Base-by-base conservation (phyloP, 2,888 invertebrate species). In the Xylophagus ater region DNA sequence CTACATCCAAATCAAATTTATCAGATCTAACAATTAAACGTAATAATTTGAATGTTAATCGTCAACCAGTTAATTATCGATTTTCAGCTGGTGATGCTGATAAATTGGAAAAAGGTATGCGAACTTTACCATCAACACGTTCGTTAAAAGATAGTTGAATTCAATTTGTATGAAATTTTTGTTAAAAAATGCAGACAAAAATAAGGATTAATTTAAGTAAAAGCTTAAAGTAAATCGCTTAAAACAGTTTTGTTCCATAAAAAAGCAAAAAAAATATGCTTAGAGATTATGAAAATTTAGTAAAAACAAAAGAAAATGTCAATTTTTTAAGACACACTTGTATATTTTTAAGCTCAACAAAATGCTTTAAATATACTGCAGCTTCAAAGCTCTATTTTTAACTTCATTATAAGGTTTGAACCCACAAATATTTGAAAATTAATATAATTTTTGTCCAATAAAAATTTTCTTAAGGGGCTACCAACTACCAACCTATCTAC, bases 51-150 rank as follows among this genome's bases (percentile, higher is more conserved):
- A 42, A 32, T 17, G 35, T 41, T 9, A 23, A 38, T 37, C 44
- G 70, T 43, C 62, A 41, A 46, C 50, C 51, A 49, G 57, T 53
- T 29, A 68, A 70, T 44, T 76, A 73, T 55, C 68, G 81, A 45
- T 78, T 78, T 58, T 81, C 80, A 26, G 73, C 80, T 8, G 80
- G 79, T 41, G 81, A 81, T 55, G 69, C 79, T 17, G 73, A 74
- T 51, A 76, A 71, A 43, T 65, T 77, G 47, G 70, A 76, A 40
- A 71, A 72, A 42, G 65, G 70, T 8, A 64, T 69, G 41, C 61
- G 67, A 29, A 68, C 73, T 12, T 66, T 78, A 46, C 72, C 76
- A 24, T 76, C 78, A 51, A 74, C 78, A 5, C 70, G 76, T 42
- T 79, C 79, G 42, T 67, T 79, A 49, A 74, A 78, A 54, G 69